A percentile compares a stretch with the other conserved stretches of the same genome.
Conservation (phyloP, 35 echinoderm and acorn worm species). For the Apostichopus japonicus region DNA sequence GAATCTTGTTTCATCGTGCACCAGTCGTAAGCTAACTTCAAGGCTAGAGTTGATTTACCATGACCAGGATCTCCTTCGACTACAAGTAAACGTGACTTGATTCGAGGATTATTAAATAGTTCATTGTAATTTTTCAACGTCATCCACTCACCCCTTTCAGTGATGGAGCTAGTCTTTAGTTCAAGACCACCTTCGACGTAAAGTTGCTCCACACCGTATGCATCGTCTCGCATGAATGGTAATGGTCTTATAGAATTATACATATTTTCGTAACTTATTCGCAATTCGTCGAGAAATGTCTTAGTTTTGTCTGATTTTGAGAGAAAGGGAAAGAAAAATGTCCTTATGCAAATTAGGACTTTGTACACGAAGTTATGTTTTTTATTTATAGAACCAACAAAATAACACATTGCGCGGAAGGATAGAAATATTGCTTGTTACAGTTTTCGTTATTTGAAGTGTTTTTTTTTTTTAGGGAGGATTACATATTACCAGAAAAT, state of each 20-base stretch:
- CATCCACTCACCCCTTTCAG: neutral
- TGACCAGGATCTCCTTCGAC: constrained; percentile 6
- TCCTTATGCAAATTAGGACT: no score
- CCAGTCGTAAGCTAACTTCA: constrained; percentile 31
- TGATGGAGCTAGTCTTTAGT: neutral
- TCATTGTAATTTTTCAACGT: neutral
- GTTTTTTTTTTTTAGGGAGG: no score
- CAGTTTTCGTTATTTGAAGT: no score
- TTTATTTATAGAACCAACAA: no score
- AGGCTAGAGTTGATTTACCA: neutral
- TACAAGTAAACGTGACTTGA: neutral
- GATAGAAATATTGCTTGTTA: no score
- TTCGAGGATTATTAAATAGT: neutral
- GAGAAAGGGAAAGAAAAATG: no score
- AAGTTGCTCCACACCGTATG: neutral
- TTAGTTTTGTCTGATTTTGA: neutral
- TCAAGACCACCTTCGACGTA: neutral
- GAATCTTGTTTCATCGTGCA: neutral
- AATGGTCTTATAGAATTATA: neutral
- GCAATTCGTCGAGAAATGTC: neutral
- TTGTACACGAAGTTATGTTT: no score
- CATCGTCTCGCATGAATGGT: neutral
- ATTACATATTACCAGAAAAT: no score
- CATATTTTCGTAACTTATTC: neutral
- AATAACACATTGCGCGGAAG: no score